phyloP scores from a whole-genome alignment of 2,797 vertebrate genomes.

The Pachyuromys duprasi region DNA sequence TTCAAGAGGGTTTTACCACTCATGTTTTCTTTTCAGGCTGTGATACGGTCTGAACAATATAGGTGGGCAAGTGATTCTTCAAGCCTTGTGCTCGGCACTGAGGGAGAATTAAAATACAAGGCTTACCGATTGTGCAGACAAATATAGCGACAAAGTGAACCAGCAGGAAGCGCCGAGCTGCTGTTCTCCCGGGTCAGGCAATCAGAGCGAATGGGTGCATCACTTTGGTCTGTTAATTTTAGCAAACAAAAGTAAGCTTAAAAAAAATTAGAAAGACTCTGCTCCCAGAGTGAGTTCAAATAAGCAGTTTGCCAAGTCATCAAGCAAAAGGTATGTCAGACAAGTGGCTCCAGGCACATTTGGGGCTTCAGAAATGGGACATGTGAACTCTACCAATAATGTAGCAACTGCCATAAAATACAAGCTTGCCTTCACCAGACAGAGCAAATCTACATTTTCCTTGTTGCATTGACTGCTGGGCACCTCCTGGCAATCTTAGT shows the following conservation, averaged over 20 bases:
- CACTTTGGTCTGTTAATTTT: slow-evolving; percentile 49
- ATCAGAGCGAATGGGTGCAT: slow-evolving; percentile 14
- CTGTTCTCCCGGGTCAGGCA: slow-evolving; percentile 3
- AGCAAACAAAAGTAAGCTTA: slow-evolving; percentile 59
- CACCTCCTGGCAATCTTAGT: slow-evolving; percentile 33
- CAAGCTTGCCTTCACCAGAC: slow-evolving; percentile 41
- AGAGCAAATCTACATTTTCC: slow-evolving; percentile 11
- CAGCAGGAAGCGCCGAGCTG: slow-evolving; percentile 50
- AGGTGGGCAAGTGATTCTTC: slow-evolving; percentile 80
- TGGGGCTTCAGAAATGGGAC: slow-evolving; percentile 24
- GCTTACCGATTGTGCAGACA: slow-evolving; percentile 72
- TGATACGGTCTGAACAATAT: slow-evolving; percentile 77
- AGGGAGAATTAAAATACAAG: slow-evolving; percentile 83
- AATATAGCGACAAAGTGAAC: slow-evolving; percentile 68
- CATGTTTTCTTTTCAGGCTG: slow-evolving; percentile 82
- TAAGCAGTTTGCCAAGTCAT: slow-evolving; percentile 41
- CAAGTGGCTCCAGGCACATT: neutral
- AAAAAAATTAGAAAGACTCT: slow-evolving; percentile 19
- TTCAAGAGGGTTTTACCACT: slow-evolving; percentile 85
- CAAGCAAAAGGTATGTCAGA: neutral
- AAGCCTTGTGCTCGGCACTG: slow-evolving; percentile 78
- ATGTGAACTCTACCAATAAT: neutral
- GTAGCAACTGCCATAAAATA: slow-evolving; percentile 13
- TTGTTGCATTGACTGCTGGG: slow-evolving; percentile 42
- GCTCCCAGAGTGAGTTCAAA: neutral